Percentiles rank a stretch among this genome's conserved stretches.
Evolutionary conservation across 2,113 vertebrate species (phyloP).

Genomic region (Antigone vipio): DNA sequence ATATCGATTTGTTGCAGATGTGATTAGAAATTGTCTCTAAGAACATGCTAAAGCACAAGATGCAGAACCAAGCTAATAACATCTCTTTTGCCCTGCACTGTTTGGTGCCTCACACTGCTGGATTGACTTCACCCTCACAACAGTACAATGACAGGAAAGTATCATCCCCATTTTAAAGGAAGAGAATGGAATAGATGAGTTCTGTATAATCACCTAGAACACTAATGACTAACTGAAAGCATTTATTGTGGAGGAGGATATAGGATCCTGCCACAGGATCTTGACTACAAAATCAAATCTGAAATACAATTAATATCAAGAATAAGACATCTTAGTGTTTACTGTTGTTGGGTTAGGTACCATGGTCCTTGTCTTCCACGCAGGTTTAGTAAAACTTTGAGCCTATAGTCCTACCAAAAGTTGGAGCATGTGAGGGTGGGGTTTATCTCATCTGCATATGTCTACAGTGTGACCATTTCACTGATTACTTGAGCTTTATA

Average conservation of each 20-base stretch:
- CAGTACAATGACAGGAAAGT: neutral
- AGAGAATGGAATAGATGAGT: neutral
- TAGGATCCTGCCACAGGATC: neutral
- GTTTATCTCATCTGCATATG: neutral
- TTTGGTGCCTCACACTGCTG: neutral
- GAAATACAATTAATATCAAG: neutral
- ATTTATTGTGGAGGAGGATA: neutral
- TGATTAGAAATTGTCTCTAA: conserved; percentile 39
- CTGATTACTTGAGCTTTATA: neutral
- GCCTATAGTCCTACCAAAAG: neutral
- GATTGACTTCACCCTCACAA: neutral
- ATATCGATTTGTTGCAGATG: conserved; percentile 23
- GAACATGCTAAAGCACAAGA: neutral
- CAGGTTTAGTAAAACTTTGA: neutral
- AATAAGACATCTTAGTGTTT: neutral
- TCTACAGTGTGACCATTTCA: neutral
- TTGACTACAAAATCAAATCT: neutral
- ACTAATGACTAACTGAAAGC: neutral
- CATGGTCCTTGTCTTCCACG: neutral
- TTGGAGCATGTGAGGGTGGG: neutral
- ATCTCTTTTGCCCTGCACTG: neutral
- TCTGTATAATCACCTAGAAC: neutral
- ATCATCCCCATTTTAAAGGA: neutral
- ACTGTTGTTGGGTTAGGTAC: neutral
- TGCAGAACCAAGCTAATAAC: neutral